Percentiles rank a stretch among this genome's conserved stretches.
These are phyloP conservation scores for Falco peregrinus DNA, from an alignment of 2,797 vertebrate genomes.

Conservation along the genomic window DNA sequence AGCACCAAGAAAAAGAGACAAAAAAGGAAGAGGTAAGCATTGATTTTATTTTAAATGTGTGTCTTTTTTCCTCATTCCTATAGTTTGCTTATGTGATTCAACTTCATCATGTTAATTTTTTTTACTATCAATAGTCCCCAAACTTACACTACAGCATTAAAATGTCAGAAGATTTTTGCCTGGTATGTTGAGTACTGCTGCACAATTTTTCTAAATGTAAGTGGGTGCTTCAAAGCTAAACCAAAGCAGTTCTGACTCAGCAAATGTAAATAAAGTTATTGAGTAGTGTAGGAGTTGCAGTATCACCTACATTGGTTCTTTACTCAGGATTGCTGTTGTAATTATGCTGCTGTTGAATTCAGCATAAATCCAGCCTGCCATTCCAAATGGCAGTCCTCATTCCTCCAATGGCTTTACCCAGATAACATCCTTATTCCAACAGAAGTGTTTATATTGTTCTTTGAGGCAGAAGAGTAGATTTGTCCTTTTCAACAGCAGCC, in stretches of 20 bases:
- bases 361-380: background rate
- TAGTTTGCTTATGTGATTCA: background rate
- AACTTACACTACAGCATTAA: background rate
- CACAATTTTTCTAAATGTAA: fast-evolving
- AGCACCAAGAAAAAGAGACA: conserved; percentile 87
- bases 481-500: background rate
- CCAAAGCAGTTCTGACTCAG: background rate
- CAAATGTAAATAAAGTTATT: background rate
- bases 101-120: background rate
- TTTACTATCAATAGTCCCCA: background rate
- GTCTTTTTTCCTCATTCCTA: background rate
- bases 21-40: conserved; percentile 91
- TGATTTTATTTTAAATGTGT: background rate
- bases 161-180: background rate
- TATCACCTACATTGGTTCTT: background rate
- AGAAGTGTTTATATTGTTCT: background rate
- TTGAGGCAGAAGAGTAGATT: background rate
- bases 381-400: background rate
- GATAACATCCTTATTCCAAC: background rate
- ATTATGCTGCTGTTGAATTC: background rate
- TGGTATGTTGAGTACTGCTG: background rate
- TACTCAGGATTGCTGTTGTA: background rate
- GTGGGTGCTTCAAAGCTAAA: background rate
- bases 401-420: background rate
- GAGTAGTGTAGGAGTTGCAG: background rate